phyloP scores from a whole-genome alignment of 2,113 vertebrate genomes.

The Murina feae region DNA sequence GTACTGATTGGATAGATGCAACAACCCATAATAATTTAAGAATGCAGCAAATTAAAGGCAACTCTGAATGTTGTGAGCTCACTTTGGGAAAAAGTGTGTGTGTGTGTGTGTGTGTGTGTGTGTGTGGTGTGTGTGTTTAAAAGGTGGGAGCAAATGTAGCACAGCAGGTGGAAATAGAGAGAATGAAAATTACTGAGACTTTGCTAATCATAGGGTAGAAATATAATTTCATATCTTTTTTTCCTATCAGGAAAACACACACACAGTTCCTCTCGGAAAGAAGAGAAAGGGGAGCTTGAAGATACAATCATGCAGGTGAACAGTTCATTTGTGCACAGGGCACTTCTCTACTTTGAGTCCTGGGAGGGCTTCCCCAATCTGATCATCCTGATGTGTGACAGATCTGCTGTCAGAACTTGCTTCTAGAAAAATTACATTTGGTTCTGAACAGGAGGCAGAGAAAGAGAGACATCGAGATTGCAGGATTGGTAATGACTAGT shows the following conservation, averaged over 20 bases:
- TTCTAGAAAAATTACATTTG: conserved; percentile 15
- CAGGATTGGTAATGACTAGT: conserved; percentile 1
- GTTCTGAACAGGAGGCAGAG: conserved; percentile 31
- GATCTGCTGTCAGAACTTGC: conserved; percentile 40
- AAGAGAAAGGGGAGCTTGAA: conserved; percentile 9
- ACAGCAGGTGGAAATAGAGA: neutral
- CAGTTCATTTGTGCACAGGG: neutral
- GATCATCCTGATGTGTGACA: conserved; percentile 29
- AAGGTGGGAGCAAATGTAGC: neutral
- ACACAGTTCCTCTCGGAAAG: neutral
- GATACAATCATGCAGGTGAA: neutral
- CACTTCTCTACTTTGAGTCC: conserved; percentile 29
- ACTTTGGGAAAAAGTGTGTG: neutral
- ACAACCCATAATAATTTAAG: neutral
- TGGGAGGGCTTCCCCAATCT: neutral
- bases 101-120: neutral
- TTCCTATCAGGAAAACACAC: neutral
- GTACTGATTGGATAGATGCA: neutral
- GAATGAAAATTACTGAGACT: neutral
- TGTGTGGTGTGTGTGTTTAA: neutral
- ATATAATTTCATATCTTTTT: neutral
- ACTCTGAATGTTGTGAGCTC: neutral
- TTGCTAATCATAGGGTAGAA: neutral
- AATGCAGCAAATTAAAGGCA: neutral
- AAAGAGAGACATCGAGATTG: neutral